Base-by-base conservation (phyloP, 2,797 vertebrate species). In the Gouania willdenowi region DNA sequence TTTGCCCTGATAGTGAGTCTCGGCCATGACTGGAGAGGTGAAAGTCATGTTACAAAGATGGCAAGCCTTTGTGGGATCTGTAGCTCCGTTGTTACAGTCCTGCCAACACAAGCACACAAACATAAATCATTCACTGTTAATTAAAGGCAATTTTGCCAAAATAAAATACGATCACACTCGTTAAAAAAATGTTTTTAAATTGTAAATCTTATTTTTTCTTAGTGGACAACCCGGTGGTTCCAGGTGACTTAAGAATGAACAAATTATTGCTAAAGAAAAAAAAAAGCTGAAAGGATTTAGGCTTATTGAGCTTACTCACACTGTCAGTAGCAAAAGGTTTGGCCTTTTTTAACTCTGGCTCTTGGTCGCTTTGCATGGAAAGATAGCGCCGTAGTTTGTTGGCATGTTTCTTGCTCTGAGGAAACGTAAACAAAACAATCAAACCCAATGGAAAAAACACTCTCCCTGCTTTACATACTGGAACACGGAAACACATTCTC, bases 1-100 rank as follows among this genome's bases (percentile, higher is more conserved):
- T 86, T 97, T 98, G 59, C 95, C 95, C 79, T 92, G 66, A 81
- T 99, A 99, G 75, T 98, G 97, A 41, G 94, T 97, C 10, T 93
- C 89, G 2, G 97, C 95, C 79, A 98, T 90, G 0, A 94, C 93
- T 0, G 92, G 82, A 25, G 94, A 93, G 5, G 92, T 92, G 85
- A 99, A 97, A 36, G 89, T 93, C 94, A 97, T 98, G 84, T 97
- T 96, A 75, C 97, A 99, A 49, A 94, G 66, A 33, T 87, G 82
- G 77, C 97, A 99, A 32, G 81, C 90, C 79, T 96, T 97, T 67
- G 84, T 88, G 58, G 91, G 89, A 73, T 93, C 92, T 13, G 86
- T 85, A 47, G 88, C 90, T 5, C 79, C 88, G 24, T 84, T 91
- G 73, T 87, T 85, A 32, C 48, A 67, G 39, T 89, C 89, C 89